Evolutionary conservation across 2,797 vertebrate species (phyloP), one percentile per base, ranked within the genome.

Genomic region (Holocentrus rufus): DNA sequence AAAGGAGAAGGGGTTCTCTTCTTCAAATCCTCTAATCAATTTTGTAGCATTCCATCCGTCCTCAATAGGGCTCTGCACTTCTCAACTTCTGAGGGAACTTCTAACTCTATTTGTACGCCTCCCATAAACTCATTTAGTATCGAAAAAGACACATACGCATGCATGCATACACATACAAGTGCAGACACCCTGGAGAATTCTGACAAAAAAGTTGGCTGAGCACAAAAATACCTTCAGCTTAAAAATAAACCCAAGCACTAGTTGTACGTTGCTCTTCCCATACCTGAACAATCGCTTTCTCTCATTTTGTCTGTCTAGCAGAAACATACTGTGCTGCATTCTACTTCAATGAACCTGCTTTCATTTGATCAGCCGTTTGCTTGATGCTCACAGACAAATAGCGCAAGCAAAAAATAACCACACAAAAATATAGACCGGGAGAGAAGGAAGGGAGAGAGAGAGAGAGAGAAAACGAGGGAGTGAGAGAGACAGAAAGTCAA

Each of bases 21-120:
- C 68, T 61, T 82, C 59, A 76, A 81, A 72, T 71, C 36, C 39
- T 49, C 78, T 84, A 70, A 85, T 88, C 78, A 84, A 84, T 81
- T 83, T 80, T 59, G 46, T 57, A 82, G 71, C 58, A 39, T 27
- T 42, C 55, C 52, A 44, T 72, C 22, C 36, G 53, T 77, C 71
- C 64, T 82, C 65, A 55, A 56, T 67, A 84, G 75, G 31, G 56
- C 69, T 49, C 47, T 30, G 7, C 73, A 77, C 60, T 76, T 80
- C 82, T 54, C 65, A 73, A 85, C 54, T 72, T 87, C 72, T 65
- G 54, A 72, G 50, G 70, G 56, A 77, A 70, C 68, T 73, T 72
- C 75, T 57, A 56, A 50, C 53, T 59, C 34, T 61, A 73, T 75
- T 82, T 67, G 59, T 68, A 56, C 66, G 56, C 47, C 57, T 69